phyloP scores from a whole-genome alignment of 2,888 invertebrate genomes.

The Oxycera nigricornis region DNA sequence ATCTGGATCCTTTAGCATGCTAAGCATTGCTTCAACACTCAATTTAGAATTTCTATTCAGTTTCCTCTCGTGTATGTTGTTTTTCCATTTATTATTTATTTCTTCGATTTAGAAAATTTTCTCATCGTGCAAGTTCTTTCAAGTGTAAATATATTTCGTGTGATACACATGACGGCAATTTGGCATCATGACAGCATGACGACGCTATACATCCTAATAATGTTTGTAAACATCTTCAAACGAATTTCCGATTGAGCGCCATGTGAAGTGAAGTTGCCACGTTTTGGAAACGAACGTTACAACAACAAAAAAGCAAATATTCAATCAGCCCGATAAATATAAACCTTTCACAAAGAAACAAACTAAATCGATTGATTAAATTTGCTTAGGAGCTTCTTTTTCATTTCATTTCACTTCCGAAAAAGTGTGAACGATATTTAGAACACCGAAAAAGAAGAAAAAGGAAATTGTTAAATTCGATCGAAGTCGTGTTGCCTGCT shows the following conservation, averaged over 20 bases:
- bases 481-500: too few species aligned
- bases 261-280: slow-evolving; percentile 13
- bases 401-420: too few species aligned
- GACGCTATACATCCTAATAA: slow-evolving; percentile 5
- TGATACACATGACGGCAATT: slow-evolving; percentile 15
- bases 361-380: slow-evolving; percentile 10
- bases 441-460: too few species aligned
- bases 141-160: slow-evolving; percentile 17
- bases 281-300: background rate
- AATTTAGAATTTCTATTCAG: background rate
- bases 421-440: too few species aligned
- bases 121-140: background rate
- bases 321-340: slow-evolving; percentile 25
- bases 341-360: background rate
- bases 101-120: slow-evolving; percentile 16
- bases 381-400: too few species aligned
- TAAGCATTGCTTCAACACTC: too few species aligned
- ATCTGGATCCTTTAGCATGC: too few species aligned
- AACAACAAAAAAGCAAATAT: background rate
- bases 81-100: slow-evolving; percentile 10
- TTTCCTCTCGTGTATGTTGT: background rate
- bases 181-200: background rate
- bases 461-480: too few species aligned
- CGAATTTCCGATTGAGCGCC: slow-evolving; percentile 34
- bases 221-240: slow-evolving; percentile 39